Percentiles rank a stretch among this genome's conserved stretches.
phyloP scores from a whole-genome alignment of 1,140 invertebrate species.

The Drosophila paulistorum region DNA sequence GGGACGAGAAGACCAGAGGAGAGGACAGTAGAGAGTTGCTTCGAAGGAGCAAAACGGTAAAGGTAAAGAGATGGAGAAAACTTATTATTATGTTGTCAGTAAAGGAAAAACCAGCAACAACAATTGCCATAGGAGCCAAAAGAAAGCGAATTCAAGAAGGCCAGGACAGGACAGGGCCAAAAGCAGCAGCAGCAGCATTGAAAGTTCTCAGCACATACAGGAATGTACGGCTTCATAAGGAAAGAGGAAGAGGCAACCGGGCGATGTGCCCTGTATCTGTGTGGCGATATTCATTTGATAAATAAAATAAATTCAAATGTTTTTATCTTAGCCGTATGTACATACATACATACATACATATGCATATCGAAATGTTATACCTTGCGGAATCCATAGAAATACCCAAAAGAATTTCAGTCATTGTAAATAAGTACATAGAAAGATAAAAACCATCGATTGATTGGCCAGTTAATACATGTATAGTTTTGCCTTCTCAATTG shows the following conservation, averaged over 20 bases:
- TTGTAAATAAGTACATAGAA: neutral
- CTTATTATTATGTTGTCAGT: conserved; percentile 80
- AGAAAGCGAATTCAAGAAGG: conserved; percentile 20
- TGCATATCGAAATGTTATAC: conserved; percentile 4
- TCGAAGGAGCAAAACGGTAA: neutral
- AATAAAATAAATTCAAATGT: conserved; percentile 10
- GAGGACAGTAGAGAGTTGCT: too few species aligned
- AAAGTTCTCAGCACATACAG: neutral
- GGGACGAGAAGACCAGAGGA: conserved; percentile 18
- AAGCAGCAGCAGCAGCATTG: conserved; percentile 11
- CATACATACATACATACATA: neutral
- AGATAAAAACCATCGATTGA: too few species aligned
- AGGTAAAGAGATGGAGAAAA: conserved; percentile 48
- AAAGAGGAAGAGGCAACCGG: neutral
- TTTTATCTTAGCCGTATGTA: neutral
- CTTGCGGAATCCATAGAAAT: neutral
- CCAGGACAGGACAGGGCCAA: neutral
- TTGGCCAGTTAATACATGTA: too few species aligned
- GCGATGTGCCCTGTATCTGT: too few species aligned
- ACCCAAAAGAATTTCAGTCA: neutral
- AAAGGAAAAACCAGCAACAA: conserved; percentile 53
- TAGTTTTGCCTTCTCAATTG: too few species aligned
- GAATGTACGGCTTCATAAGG: neutral
- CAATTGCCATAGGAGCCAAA: conserved; percentile 34
- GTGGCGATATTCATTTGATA: conserved; percentile 7